Conservation (phyloP, 1,140 invertebrate species). For the Agrypnia vestita region DNA sequence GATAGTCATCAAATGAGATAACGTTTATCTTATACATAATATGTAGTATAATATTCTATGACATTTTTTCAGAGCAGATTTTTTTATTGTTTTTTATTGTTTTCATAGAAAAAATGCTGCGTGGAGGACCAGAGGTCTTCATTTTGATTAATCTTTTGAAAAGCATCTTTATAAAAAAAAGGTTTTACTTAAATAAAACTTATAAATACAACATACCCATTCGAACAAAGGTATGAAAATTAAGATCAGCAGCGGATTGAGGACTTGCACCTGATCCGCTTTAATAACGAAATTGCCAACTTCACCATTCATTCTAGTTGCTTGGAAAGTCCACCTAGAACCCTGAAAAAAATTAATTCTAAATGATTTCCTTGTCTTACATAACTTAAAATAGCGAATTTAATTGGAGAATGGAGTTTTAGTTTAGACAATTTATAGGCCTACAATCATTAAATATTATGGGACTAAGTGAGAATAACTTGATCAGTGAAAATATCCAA, state of each 20-base stretch:
- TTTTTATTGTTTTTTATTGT: not conserved
- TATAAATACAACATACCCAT: constrained; percentile 64
- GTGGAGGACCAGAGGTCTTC: too few relatives aligned
- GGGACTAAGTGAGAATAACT: too few relatives aligned
- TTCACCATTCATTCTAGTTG: constrained; percentile 80
- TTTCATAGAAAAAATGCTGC: not conserved
- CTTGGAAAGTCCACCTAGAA: constrained; percentile 76
- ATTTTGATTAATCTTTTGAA: not conserved
- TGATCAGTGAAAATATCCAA: too few relatives aligned
- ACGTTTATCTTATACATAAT: too few relatives aligned
- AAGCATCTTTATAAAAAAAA: not conserved
- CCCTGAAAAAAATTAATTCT: constrained; percentile 66
- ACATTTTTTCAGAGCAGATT: not conserved
- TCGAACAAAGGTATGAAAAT: constrained; percentile 88
- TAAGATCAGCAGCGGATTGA: constrained; percentile 87
- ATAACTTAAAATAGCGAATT: too few relatives aligned
- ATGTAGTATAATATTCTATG: not conserved
- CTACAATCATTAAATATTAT: too few relatives aligned
- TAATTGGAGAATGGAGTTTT: too few relatives aligned
- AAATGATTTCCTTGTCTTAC: too few relatives aligned
- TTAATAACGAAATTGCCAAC: constrained; percentile 78
- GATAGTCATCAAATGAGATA: too few relatives aligned
- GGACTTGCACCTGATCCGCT: constrained; percentile 86
- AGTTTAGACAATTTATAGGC: too few relatives aligned
- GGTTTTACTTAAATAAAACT: too few relatives aligned